Evolutionary conservation across 2,797 vertebrate species (phyloP).

Genomic region (Coregonus sp.): DNA sequence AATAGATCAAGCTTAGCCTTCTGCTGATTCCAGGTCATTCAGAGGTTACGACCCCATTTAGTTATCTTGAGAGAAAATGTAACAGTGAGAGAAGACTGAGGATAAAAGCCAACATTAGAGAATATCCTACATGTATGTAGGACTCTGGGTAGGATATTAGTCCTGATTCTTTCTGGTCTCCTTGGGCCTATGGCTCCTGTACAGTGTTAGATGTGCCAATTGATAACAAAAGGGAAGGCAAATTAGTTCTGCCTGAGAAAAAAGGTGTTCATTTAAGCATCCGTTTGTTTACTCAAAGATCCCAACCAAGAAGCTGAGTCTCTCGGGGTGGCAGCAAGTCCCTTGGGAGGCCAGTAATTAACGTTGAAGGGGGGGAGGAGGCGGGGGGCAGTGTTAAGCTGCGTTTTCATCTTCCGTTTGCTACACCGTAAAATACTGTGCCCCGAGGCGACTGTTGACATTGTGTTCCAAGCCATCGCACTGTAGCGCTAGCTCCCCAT

Average conservation of each 20-base stretch:
- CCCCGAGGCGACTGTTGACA: constrained; percentile 90
- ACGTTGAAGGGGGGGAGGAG: constrained; percentile 61
- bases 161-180: neutral
- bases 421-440: constrained; percentile 72
- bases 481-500: constrained; percentile 54
- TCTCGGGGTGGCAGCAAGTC: constrained; percentile 68
- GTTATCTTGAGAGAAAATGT: neutral
- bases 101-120: neutral
- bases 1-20: neutral
- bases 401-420: constrained; percentile 88
- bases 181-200: neutral
- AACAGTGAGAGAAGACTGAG: neutral
- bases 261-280: constrained; percentile 68
- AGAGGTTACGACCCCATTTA: neutral
- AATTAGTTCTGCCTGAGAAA: constrained; percentile 9
- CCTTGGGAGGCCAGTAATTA: constrained; percentile 86
- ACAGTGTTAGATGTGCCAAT: constrained; percentile 20
- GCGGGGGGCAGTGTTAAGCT: constrained; percentile 76
- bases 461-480: constrained; percentile 75
- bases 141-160: neutral
- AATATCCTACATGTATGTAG: neutral
- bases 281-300: constrained; percentile 81
- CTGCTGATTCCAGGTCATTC: neutral
- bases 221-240: constrained; percentile 2
- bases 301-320: constrained; percentile 68